A percentile compares a stretch with the other conserved stretches of the same genome.
Conservation (phyloP, 2,113 vertebrate species). For the Sturnus vulgaris region DNA sequence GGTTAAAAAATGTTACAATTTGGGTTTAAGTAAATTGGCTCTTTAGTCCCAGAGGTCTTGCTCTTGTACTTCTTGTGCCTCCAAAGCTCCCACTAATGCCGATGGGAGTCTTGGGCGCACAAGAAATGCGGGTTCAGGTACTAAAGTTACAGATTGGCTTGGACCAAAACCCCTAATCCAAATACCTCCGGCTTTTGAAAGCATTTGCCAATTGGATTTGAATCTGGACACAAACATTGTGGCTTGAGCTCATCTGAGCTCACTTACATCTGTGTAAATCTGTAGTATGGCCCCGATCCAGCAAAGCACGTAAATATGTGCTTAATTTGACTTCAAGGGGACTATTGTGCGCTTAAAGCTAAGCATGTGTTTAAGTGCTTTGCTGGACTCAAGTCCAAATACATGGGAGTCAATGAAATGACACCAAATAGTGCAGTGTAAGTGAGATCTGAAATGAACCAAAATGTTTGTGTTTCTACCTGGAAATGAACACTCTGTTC, state of each 20-base stretch:
- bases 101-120: slow-evolving; percentile 46
- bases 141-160: slow-evolving; percentile 68
- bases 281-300: slow-evolving; percentile 60
- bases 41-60: slow-evolving; percentile 48
- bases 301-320: slow-evolving; percentile 64
- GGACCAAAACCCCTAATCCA: slow-evolving; percentile 66
- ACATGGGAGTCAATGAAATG: slow-evolving; percentile 55
- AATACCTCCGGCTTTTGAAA: slow-evolving; percentile 63
- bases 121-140: slow-evolving; percentile 58
- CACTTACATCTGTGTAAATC: slow-evolving; percentile 69
- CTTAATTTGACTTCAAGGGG: slow-evolving; percentile 69
- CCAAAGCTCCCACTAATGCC: slow-evolving; percentile 61
- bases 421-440: slow-evolving; percentile 23
- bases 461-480: slow-evolving; percentile 58
- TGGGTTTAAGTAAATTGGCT: slow-evolving; percentile 65
- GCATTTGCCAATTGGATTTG: slow-evolving; percentile 67
- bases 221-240: slow-evolving; percentile 66
- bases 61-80: slow-evolving; percentile 44
- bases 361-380: slow-evolving; percentile 66
- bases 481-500: slow-evolving; percentile 33
- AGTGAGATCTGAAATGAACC: slow-evolving; percentile 64
- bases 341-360: slow-evolving; percentile 60
- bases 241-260: slow-evolving; percentile 69
- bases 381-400: slow-evolving; percentile 57
- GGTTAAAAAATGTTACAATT: slow-evolving; percentile 65